Conservation (phyloP, 1,140 invertebrate genomes). For the Hydropsyche tenuis region DNA sequence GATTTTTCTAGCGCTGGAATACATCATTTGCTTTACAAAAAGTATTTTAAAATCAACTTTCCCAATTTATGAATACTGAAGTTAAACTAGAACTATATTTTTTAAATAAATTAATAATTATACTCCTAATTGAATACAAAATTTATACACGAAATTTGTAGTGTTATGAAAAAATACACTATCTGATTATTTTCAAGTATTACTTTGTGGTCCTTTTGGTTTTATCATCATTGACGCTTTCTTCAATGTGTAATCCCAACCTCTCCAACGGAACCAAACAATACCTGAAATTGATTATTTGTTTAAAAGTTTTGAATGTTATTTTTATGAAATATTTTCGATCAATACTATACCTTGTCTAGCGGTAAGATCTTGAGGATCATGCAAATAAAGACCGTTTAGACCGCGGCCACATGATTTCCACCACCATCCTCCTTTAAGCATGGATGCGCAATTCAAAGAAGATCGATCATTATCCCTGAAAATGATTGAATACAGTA, state of each 20-base stretch:
- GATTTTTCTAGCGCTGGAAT: not conserved
- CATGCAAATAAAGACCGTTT: constrained; percentile 86
- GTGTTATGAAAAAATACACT: constrained; percentile 32
- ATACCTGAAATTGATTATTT: no score
- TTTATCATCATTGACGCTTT: constrained; percentile 91
- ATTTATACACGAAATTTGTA: constrained; percentile 39
- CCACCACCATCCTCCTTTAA: constrained; percentile 96
- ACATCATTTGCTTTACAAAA: not conserved
- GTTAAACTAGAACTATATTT: constrained; percentile 31
- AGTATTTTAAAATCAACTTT: not conserved
- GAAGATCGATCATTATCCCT: constrained; percentile 90
- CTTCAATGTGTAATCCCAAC: constrained; percentile 92
- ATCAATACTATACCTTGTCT: constrained; percentile 72
- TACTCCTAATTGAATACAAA: constrained; percentile 44
- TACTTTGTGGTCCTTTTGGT: constrained; percentile 70
- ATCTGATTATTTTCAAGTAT: constrained; percentile 57
- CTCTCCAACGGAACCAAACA: constrained; percentile 93
- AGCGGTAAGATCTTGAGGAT: constrained; percentile 86
- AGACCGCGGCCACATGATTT: constrained; percentile 88
- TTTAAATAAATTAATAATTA: constrained; percentile 46
- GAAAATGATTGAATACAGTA: constrained; percentile 49
- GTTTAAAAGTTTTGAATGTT: no score
- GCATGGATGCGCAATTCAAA: constrained; percentile 89
- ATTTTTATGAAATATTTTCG: no score
- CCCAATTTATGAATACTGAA: constrained; percentile 22